Conservation (phyloP, 2,888 invertebrate genomes). For the Plusia festucae region DNA sequence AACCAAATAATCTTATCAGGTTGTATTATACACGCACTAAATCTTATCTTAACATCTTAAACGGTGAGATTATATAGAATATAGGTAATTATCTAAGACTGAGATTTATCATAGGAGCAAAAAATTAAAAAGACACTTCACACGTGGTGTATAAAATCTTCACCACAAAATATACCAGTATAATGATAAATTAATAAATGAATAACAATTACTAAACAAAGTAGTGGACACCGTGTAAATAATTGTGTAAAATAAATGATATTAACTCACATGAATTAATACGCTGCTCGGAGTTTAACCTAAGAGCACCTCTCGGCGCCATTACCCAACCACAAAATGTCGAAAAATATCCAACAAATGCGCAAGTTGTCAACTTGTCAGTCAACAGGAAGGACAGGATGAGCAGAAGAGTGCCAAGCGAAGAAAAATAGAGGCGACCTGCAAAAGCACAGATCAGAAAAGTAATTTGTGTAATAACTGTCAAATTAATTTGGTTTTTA, state of each 20-base stretch:
- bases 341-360: too few relatives aligned
- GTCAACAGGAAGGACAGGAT: too few relatives aligned
- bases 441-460: neutral
- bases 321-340: neutral
- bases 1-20: conserved; percentile 65
- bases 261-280: neutral
- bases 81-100: neutral
- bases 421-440: neutral
- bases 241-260: neutral
- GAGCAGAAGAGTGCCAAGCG: neutral
- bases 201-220: neutral
- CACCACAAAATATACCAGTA: too few relatives aligned
- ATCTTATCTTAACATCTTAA: neutral
- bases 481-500: neutral
- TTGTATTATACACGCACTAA: conserved; percentile 14
- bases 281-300: neutral
- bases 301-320: neutral
- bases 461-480: neutral
- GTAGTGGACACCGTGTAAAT: neutral
- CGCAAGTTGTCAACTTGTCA: too few relatives aligned
- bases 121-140: neutral
- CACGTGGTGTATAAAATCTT: neutral
- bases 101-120: too few relatives aligned
- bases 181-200: too few relatives aligned
- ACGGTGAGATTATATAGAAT: neutral